Evolutionary conservation across 2,797 vertebrate genomes (phyloP), one percentile per base, ranked within the genome.

Genomic region (Girardinus metallicus): DNA sequence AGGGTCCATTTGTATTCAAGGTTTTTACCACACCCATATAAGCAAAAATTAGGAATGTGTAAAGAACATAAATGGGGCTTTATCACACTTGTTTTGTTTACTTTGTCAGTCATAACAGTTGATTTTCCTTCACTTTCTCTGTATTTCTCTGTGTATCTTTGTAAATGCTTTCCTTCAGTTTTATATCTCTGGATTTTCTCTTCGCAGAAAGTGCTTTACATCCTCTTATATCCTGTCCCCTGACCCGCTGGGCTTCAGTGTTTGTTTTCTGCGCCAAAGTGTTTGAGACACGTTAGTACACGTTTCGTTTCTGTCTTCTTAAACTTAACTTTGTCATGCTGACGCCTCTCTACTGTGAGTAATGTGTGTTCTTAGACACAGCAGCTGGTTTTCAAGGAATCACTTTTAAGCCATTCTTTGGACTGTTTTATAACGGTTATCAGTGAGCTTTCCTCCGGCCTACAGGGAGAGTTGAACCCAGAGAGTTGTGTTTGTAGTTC

Each of bases 391-490:
- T 46, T 87, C 74, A 79, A 79, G 84, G 86, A 90, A 91, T 90
- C 91, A 91, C 91, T 93, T 72, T 72, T 88, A 93, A 93, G 93
- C 92, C 92, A 94, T 94, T 91, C 36, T 21, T 89, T 88, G 90
- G 90, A 93, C 91, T 88, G 79, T 93, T 94, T 86, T 81, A 68
- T 53, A 68, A 46, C 43, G 81, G 86, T 92, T 85, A 80, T 77
- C 79, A 77, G 80, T 83, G 84, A 90, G 89, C 87, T 87, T 90
- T 85, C 84, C 88, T 91, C 87, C 87, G 85, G 87, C 88, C 81
- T 83, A 64, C 77, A 86, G 81, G 36, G 36, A 13, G 68, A 83
- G 68, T 75, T 73, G 81, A 83, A 80, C 43, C 84, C 81, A 73
- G 85, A 78, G 85, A 86, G 88, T 85, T 90, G 13, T 88, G 90